Base-by-base conservation (phyloP, 2,888 invertebrate species). In the Molanna angustata region DNA sequence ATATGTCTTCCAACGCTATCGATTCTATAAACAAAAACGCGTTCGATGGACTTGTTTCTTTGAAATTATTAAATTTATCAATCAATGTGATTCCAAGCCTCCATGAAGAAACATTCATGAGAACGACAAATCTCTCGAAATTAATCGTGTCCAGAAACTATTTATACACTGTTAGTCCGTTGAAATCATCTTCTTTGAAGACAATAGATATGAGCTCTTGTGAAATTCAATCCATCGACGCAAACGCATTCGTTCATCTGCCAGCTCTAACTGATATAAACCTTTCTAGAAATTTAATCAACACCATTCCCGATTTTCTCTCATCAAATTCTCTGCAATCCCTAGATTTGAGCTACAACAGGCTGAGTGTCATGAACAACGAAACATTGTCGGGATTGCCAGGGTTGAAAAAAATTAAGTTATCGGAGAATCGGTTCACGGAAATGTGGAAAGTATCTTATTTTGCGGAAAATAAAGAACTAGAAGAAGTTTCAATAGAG, bases 401-500 rank as follows among this genome's bases (percentile, higher is more conserved):
- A 1, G 78, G 80, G 37, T 67, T 90, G 48, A 74, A 76, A 11
- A 74, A 72, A 19, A 64, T 90, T 13, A 79, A 82, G 59, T 71
- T 89, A n/a, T 78, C 83, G 54, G 87, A 86, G 27, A 89, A 90
- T 65, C 78, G 86, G 52, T 75, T 89, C 60, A 86, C 84, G 0
- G 79, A 77, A 44, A 77, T 81, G 31, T 80, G 86, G 68, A 74
- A 72, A 31, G 72, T 74, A 4, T 70, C 73, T 1, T 80, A 77
- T 63, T 88, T 89, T 63, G 73, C 75, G 1, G 72, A 73, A 2
- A 85, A 84, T 66, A 70, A 73, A 7, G 79, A 78, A 57, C 68
- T 86, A 39, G 73, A 76, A 54, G 72, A 73, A 48, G 66, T 89
- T n/a, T 75, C 80, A 64, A 65, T 89, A 40, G 76, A 78, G 13